Percentiles rank a stretch among this genome's conserved stretches.
phyloP scores from a whole-genome alignment of 2,888 invertebrate genomes.

The Pocota personata region DNA sequence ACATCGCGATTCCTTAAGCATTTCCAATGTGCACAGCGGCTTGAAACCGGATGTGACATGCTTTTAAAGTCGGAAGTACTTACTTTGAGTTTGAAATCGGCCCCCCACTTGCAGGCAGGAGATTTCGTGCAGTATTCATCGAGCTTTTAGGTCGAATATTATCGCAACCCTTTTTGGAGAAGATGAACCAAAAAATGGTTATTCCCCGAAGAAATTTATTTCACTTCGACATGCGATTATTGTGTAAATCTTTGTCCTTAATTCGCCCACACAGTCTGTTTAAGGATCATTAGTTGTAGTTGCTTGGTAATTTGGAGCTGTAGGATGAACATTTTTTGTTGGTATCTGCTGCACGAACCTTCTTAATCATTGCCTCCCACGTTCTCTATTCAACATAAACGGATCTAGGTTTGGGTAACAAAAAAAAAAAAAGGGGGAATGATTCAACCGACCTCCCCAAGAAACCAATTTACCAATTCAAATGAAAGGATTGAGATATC shows the following conservation, averaged over 20 bases:
- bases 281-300: constrained; percentile 64
- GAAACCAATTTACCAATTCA: constrained; percentile 70
- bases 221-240: constrained; percentile 60
- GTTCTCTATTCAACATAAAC: constrained; percentile 52
- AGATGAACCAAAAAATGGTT: constrained; percentile 38
- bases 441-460: neutral
- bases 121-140: constrained; percentile 52
- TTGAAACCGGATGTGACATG: constrained; percentile 81
- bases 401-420: constrained; percentile 1
- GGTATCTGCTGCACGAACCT: constrained; percentile 63
- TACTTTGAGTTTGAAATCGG: constrained; percentile 80
- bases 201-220: constrained; percentile 46
- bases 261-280: constrained; percentile 43
- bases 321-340: constrained; percentile 17
- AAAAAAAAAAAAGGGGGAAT: neutral
- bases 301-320: constrained; percentile 26
- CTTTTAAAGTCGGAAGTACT: constrained; percentile 83
- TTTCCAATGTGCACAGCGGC: constrained; percentile 65
- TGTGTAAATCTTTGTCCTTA: constrained; percentile 62
- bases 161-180: neutral
- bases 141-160: constrained; percentile 19
- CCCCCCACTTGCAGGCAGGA: constrained; percentile 34
- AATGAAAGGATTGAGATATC: constrained; percentile 72
- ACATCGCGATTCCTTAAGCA: constrained; percentile 62
- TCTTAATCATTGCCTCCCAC: constrained; percentile 54